Evolutionary conservation across 2,888 invertebrate genomes (phyloP), one percentile per base, ranked within the genome.

Genomic region (Drosophila formosana): DNA sequence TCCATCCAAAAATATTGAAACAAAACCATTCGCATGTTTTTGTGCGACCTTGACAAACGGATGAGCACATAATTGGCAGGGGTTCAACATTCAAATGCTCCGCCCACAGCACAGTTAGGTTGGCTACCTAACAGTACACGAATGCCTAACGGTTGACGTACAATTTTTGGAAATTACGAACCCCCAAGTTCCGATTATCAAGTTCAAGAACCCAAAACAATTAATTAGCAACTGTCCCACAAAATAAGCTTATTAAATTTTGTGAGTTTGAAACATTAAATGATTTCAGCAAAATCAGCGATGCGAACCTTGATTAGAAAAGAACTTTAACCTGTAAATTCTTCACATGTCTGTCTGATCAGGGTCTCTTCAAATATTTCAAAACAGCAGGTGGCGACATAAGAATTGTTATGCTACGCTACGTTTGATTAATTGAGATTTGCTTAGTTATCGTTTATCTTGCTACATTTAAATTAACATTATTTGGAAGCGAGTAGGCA

Each of bases 21-120:
- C 49, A 51, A 43, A 34, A 37, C 62, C 28, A 37, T 65, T 67
- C 32, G 66, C 55, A 30, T 45, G 55, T 41, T 60, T 62, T 53
- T 23, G n/a, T 70, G 82, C 18, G 18, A 80, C 83, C 84, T 86
- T 86, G 75, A 65, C 60, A 67, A 67, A 67, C 65, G 70, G 78
- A 69, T 82, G 81, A 78, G 26, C 65, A 56, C 57, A 80, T 53
- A 67, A 51, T 86, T 83, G 83, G 83, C 83, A 86, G 61, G 53
- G 69, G 65, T 41, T 78, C 83, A 86, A 72, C 8, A 23, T n/a
- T 7, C 6, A 13, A 8, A 8, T 25, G 23, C 45, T 49, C 28
- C 30, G 2, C 37, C 41, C 69, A 69, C 37, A 11, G 37, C 23
- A 23, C 26, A 23, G 52, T 61, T 25, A 66, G 37, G 57, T 50